Conservation (phyloP, 2,797 vertebrate genomes). For the Hemitrygon akajei region DNA sequence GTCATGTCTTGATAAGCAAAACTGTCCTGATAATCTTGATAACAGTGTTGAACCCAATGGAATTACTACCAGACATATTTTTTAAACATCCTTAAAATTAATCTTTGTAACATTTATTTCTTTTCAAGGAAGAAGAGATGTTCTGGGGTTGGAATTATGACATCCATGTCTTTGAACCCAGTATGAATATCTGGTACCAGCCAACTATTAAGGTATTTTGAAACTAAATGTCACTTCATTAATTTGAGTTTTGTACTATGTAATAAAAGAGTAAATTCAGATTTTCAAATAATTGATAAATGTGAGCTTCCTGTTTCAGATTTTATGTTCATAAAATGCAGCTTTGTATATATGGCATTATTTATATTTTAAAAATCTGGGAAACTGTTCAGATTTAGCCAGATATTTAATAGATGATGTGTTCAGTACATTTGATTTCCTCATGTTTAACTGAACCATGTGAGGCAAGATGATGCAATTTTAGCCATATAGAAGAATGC, state of each 20-base stretch:
- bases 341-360: neutral
- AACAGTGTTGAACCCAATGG: neutral
- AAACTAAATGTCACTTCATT: neutral
- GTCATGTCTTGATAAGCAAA: no score
- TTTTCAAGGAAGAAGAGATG: slow-evolving; percentile 69
- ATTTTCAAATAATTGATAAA: neutral
- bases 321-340: neutral
- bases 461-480: neutral
- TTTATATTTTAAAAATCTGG: neutral
- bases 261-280: neutral
- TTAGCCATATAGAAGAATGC: slow-evolving; percentile 35
- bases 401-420: neutral
- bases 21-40: neutral
- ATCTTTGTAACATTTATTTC: slow-evolving; percentile 20
- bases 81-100: neutral
- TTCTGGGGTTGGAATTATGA: slow-evolving; percentile 96
- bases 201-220: slow-evolving; percentile 68
- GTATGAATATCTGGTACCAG: slow-evolving; percentile 68
- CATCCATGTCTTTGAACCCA: slow-evolving; percentile 81
- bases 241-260: neutral
- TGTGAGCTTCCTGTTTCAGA: neutral
- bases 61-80: neutral
- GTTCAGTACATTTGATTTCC: neutral
- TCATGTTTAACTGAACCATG: neutral
- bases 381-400: no score